Conservation (phyloP, 2,113 vertebrate species). For the Mystacornis crossleyi region DNA sequence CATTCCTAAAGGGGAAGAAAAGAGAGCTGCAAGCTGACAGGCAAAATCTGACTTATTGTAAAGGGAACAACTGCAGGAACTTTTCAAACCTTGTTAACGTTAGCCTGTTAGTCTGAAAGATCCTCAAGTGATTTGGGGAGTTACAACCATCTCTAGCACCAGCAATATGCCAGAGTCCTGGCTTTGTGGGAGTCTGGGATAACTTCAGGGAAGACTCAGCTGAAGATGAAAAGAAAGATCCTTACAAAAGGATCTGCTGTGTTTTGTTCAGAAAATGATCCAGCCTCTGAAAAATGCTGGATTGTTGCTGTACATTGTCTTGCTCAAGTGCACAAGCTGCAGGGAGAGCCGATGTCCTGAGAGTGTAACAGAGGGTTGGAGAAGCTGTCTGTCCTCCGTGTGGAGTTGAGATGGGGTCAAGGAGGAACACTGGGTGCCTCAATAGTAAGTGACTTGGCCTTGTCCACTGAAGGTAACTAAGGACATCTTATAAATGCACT, state of each 20-base stretch:
- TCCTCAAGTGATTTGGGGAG: background rate
- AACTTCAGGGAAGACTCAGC: background rate
- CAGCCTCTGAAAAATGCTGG: constrained; percentile 15
- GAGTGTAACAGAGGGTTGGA: constrained; percentile 10
- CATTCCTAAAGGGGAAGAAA: constrained; percentile 12
- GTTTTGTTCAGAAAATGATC: background rate
- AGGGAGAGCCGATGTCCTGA: constrained; percentile 26
- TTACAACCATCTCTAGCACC: background rate
- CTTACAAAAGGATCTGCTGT: background rate
- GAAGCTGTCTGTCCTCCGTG: constrained; percentile 34
- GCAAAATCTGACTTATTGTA: constrained; percentile 7
- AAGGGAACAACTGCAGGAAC: constrained; percentile 29
- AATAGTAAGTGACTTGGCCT: constrained; percentile 51
- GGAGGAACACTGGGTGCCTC: constrained; percentile 63
- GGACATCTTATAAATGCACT: constrained; percentile 76
- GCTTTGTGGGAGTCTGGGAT: background rate
- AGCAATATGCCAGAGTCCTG: background rate
- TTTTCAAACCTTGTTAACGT: background rate
- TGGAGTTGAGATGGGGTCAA: background rate
- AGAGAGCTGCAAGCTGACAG: constrained; percentile 15
- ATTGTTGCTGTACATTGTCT: constrained; percentile 23
- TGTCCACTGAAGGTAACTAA: constrained; percentile 66
- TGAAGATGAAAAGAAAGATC: background rate
- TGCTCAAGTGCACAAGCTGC: constrained; percentile 28
- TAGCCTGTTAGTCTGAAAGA: background rate